phyloP scores from a whole-genome alignment of 1,140 invertebrate species.

The Rhopalosiphum padi region DNA sequence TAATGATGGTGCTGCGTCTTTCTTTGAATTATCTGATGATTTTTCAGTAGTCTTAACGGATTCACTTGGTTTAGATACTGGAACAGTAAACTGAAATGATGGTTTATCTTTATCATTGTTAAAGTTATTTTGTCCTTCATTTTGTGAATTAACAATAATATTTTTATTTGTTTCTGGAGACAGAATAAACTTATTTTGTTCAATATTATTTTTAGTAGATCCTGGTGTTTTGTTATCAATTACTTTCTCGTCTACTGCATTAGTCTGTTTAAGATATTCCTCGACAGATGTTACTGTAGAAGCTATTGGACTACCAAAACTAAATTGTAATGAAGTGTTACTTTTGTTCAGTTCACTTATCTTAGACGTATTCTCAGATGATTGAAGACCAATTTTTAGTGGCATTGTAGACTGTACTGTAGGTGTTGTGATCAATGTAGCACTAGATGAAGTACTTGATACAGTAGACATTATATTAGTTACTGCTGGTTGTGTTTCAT shows the following conservation, averaged over 20 bases:
- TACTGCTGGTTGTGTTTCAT: background rate
- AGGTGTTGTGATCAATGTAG: background rate
- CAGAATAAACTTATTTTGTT: background rate
- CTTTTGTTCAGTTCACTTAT: background rate
- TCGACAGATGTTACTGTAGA: background rate
- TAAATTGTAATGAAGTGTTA: background rate
- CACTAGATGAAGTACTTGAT: background rate
- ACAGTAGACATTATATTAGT: background rate
- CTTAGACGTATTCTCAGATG: background rate
- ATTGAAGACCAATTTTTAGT: background rate
- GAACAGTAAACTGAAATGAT: background rate
- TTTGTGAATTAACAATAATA: background rate
- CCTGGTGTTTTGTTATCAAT: background rate
- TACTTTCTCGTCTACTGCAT: background rate
- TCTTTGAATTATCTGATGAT: background rate
- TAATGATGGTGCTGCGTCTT: background rate
- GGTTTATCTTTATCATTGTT: background rate
- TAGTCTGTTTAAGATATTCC: background rate
- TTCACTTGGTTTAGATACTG: background rate
- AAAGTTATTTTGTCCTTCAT: background rate
- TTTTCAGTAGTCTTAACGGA: background rate
- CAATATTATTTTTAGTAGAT: background rate
- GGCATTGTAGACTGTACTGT: background rate
- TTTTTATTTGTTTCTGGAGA: background rate
- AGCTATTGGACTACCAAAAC: background rate